Base-by-base conservation (phyloP, 2,113 vertebrate genomes). In the Syngnathus scovelli region DNA sequence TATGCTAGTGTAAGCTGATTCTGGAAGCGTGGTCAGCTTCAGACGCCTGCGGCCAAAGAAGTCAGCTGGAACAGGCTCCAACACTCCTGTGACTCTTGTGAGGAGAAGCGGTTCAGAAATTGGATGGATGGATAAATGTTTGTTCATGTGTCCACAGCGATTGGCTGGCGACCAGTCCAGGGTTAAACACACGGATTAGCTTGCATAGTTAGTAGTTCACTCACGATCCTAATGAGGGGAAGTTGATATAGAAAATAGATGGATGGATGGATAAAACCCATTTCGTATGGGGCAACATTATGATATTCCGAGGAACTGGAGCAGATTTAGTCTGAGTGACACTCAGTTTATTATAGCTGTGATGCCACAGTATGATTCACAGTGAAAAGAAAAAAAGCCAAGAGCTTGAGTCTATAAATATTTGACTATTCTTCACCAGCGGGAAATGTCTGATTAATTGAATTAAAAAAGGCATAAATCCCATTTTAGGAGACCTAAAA, bases 401-500 rank as follows among this genome's bases (percentile, higher is more conserved):
- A 54, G 70, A 44, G 78, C 58, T 58, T 51, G 64, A 74, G 72
- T 83, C 88, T 89, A 90, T 88, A 89, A 90, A 90, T 92, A 92
- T 86, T 85, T 82, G 85, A 78, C 79, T 89, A 84, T 77, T 68
- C 70, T 75, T 85, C 75, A 88, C 88, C 89, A 67, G 78, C 80
- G 90, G 90, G 90, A 89, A 81, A 59, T 68, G 69, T 66, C 79
- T 89, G 87, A 92, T 92, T 90, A 88, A 90, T 90, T 77, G 84
- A 80, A 85, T 85, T 75, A 78, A 84, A 82, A 67, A 67, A 74
- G 83, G 75, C 83, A 92, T 92, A 86, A 73, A 90, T 91, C 87
- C 89, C 83, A 85, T 81, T 85, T 91, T 89, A 85, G 84, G 74
- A 87, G 82, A 87, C 85, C 87, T 81, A 82, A 86, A 58, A 58